Evolutionary conservation across 1,140 invertebrate genomes (phyloP).

Genomic region (Brachionus paranguensis): DNA sequence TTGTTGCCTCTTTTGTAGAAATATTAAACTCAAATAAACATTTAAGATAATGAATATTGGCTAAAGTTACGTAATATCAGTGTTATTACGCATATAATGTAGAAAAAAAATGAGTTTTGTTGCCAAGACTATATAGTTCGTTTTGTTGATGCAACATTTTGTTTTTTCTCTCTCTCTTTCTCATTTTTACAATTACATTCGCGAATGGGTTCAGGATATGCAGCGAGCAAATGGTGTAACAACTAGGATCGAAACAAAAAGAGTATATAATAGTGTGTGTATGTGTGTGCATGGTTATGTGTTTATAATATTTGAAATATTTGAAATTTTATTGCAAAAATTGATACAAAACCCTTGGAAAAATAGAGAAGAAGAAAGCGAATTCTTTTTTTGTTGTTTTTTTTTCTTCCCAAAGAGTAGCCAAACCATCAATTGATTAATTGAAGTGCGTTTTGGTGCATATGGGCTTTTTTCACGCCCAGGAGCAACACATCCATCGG

Average conservation of each 20-base stretch:
- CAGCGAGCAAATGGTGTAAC: neutral
- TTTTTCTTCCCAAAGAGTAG: neutral
- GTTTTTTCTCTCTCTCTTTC: neutral
- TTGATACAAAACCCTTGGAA: neutral
- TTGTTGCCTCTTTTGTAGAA: neutral
- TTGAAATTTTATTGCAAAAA: neutral
- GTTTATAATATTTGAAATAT: neutral
- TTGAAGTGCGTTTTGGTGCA: neutral
- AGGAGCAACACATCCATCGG: neutral
- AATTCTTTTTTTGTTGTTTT: neutral
- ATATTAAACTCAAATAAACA: neutral
- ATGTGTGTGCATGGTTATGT: neutral
- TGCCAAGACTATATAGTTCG: neutral
- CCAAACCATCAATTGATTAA: neutral
- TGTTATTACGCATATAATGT: neutral
- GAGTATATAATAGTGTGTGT: neutral
- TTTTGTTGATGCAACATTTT: neutral
- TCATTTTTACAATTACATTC: neutral
- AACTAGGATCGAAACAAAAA: neutral
- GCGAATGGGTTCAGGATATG: neutral
- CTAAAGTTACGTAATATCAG: neutral
- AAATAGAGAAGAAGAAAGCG: neutral
- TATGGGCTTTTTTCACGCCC: neutral
- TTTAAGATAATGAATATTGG: neutral
- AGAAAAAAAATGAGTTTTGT: neutral